Base-by-base conservation (phyloP, 2,888 invertebrate genomes). In the Linyphia triangularis region DNA sequence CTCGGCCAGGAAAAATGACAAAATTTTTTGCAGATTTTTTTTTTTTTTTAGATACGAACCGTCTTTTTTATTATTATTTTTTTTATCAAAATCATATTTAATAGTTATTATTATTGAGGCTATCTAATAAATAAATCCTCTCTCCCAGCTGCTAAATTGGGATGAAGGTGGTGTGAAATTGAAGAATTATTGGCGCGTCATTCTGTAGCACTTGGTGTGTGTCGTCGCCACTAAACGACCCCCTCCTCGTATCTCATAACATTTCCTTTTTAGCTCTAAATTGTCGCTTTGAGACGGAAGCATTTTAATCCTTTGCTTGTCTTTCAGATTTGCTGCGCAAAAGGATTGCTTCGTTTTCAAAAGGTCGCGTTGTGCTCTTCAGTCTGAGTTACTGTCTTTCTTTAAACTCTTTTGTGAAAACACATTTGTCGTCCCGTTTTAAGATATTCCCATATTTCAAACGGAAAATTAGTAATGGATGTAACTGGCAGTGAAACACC, bases 301-400 rank as follows among this genome's bases (percentile, higher is more conserved):
- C 51, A 26, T 40, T 43, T 73, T 67, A 51, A 79, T 79, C 82
- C 72, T 82, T 82, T 72, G 82, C 72, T 82, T 82, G 70, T 40
- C 19, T 82, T 82, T 82, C 26, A 72, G 82, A 82, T 82, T 72
- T 78, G 51, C 43, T n/a, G 24, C 26, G 16, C 28, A 16, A 37
- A 37, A 43, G 22, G 24, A 6, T 19, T 24, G 26, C 3, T 37
- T 19, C 19, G 26, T 72, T 37, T 57, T 57, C 26, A 28, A 24
- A 33, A 43, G 5, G 10, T 57, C 30, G n/a, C 28, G 10, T 9
- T 37, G 40, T 9, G 5, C 33, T 33, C 33, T 5, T 26, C n/a
- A 78, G 43, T 59, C 69, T 81, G 67, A 57, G 57, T 69, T 81
- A 78, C n/a, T 65, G n/a, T n/a, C 28, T 24, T 6, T 51, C 51